Base-by-base conservation (phyloP, 2,888 invertebrate species). In the Phalera bucephala region DNA sequence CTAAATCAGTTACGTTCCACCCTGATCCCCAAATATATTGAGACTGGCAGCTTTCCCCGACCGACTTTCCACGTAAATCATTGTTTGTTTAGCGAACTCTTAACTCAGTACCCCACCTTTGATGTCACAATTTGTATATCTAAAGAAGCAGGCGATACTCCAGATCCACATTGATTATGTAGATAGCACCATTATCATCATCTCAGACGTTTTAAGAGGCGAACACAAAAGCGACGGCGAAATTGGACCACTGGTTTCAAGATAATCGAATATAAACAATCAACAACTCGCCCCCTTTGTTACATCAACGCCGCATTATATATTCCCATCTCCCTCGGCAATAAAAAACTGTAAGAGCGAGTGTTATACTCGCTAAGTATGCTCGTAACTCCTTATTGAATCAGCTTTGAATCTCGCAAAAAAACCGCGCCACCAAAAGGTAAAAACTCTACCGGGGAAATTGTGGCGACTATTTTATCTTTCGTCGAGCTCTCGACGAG, bases 381-480 rank as follows among this genome's bases (percentile, higher is more conserved):
- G 65, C 65, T 70, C 74, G 71, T 77, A 75, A 78, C 72, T 73
- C 73, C 72, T 72, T 80, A 80, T 80, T 80, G 75, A 75, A 75
- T 78, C 78, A 78, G 72, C 77, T 71, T 67, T 72, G 71, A 74
- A 75, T 73, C 68, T 63, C 50, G 53, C 61, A 70, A 68, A 77
- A 70, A 72, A 72, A 68, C 64, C 63, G 52, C 40, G 37, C 40
- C 34, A 50, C 67, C 61, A 65, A 63, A 68, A 78, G 75, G 79
- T 77, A 75, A 72, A 75, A 80, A 75, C 71, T 75, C 69, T 64
- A 63, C 66, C 61, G 65, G 69, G 72, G 68, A 77, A 80, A 78
- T 78, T 75, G 76, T 72, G 72, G 78, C 69, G 76, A 80, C 76
- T 79, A 75, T 78, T 79, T 76, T 76, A 77, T 79, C 76, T 73